A percentile compares a stretch with the other conserved stretches of the same genome.
Evolutionary conservation across 2,113 vertebrate species (phyloP).

Genomic region (Pangasianodon gigas): DNA sequence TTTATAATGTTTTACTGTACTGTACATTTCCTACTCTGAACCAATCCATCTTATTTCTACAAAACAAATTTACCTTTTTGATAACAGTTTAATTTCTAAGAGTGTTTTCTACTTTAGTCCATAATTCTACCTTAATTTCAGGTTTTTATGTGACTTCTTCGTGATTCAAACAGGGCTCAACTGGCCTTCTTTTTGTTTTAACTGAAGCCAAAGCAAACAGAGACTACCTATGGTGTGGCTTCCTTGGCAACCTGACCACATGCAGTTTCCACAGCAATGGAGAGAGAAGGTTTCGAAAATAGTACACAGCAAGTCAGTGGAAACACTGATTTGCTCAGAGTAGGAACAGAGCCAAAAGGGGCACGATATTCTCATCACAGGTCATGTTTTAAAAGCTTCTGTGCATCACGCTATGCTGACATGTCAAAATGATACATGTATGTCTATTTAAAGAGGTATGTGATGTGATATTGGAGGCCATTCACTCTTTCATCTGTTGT

Average conservation of each 20-base stretch:
- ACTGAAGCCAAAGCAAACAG: conserved; percentile 65
- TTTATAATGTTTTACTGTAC: not conserved
- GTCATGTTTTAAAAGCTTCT: not conserved
- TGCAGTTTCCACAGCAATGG: conserved; percentile 27
- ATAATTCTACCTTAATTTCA: not conserved
- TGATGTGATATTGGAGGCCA: not conserved
- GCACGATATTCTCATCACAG: not conserved
- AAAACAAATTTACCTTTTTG: not conserved
- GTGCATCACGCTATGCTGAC: not conserved
- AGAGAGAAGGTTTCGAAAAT: conserved; percentile 25
- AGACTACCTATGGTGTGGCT: conserved; percentile 67
- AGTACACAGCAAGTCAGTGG: not conserved
- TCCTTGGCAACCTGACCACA: conserved; percentile 59
- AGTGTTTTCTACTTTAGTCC: not conserved
- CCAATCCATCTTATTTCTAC: not conserved
- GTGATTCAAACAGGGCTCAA: not conserved
- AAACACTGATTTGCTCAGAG: conserved; percentile 9
- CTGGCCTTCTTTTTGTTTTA: conserved; percentile 40
- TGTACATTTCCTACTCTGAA: not conserved
- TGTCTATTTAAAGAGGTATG: not conserved
- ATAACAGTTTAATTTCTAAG: not conserved
- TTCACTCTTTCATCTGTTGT: not conserved
- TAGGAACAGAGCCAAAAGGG: not conserved
- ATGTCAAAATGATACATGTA: not conserved
- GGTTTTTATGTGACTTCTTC: not conserved